Conservation (phyloP, 2,113 vertebrate species). For the Crotalus viridis region DNA sequence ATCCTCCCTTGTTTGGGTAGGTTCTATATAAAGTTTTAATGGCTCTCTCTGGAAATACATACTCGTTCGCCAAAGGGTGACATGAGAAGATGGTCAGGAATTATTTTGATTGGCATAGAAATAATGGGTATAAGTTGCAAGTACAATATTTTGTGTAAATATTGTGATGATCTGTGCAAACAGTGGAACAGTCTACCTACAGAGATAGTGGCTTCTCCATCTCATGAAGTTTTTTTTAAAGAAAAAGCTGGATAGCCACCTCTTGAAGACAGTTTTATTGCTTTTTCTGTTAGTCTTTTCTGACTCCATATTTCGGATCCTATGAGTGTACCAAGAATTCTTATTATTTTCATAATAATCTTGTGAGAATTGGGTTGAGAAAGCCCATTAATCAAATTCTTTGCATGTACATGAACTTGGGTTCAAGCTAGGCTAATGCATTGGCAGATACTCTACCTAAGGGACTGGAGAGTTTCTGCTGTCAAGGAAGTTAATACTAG, state of each 20-base stretch:
- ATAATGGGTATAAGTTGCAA: not conserved
- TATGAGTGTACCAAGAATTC: not conserved
- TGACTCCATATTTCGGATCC: not conserved
- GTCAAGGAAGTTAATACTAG: not conserved
- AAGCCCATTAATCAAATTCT: not conserved
- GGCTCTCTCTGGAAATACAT: not conserved
- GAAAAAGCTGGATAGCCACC: not conserved
- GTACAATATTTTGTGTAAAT: not conserved
- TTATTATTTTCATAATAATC: not conserved
- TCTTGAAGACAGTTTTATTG: not conserved
- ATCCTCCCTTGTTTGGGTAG: slow-evolving; percentile 4
- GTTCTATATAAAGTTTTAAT: not conserved
- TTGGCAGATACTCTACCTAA: not conserved
- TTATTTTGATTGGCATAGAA: not conserved
- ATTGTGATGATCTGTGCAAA: not conserved
- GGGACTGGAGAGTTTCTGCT: not conserved
- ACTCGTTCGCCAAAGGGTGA: not conserved
- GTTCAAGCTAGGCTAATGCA: not conserved
- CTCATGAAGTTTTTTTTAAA: not conserved
- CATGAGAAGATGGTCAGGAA: not conserved
- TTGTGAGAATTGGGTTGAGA: not conserved
- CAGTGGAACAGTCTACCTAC: not conserved
- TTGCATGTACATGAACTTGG: not conserved
- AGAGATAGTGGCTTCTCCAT: not conserved
- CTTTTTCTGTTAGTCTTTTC: not conserved